Percentiles rank a stretch among this genome's conserved stretches.
phyloP scores from a whole-genome alignment of 2,888 invertebrate species.

The Ophion ventricosus region DNA sequence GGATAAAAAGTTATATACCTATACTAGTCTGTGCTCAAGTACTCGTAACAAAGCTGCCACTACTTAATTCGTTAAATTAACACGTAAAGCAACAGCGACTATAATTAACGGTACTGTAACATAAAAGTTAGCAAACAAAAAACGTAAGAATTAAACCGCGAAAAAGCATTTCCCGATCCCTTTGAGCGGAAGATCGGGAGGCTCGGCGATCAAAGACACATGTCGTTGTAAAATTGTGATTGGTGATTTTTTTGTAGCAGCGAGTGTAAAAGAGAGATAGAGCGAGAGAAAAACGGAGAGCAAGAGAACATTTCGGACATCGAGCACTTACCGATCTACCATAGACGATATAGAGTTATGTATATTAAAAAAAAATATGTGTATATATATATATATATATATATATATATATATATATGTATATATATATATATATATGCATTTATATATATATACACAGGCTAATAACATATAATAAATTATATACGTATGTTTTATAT shows the following conservation, averaged over 20 bases:
- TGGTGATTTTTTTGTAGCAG: neutral
- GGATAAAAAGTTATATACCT: constrained; percentile 55
- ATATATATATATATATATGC: constrained; percentile 47
- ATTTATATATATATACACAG: constrained; percentile 10
- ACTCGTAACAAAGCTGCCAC: constrained; percentile 79
- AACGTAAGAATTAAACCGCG: constrained; percentile 2
- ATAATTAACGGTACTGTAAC: constrained; percentile 69
- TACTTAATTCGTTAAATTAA: constrained; percentile 74
- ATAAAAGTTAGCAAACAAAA: constrained; percentile 63
- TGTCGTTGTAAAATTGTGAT: constrained; percentile 8
- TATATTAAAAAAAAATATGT: constrained; percentile 11
- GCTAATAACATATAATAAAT: constrained; percentile 46
- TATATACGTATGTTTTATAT: constrained; percentile 65
- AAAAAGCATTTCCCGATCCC: constrained; percentile 6
- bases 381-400: neutral
- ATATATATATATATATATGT: constrained; percentile 43
- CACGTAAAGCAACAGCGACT: constrained; percentile 67
- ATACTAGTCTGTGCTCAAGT: constrained; percentile 77
- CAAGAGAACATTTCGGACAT: constrained; percentile 41
- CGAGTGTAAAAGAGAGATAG: constrained; percentile 4
- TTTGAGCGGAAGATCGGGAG: constrained; percentile 26
- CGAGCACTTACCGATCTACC: constrained; percentile 54
- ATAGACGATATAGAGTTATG: constrained; percentile 46
- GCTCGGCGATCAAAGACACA: constrained; percentile 31
- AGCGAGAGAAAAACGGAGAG: neutral